Evolutionary conservation across 2,113 vertebrate species (phyloP).

Genomic region (Clinocottus analis): DNA sequence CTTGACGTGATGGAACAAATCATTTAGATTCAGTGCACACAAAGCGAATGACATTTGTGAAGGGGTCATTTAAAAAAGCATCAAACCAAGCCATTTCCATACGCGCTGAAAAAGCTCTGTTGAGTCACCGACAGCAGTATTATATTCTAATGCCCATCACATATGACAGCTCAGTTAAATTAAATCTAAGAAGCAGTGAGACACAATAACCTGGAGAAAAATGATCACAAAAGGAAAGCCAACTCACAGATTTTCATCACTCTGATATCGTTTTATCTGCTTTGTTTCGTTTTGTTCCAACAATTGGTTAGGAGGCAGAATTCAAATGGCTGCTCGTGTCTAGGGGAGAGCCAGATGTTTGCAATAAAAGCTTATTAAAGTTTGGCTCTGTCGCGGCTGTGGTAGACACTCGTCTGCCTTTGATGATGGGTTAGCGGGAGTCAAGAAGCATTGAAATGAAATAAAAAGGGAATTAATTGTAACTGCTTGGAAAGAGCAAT

Average conservation of each 20-base stretch:
- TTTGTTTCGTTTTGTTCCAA: constrained; percentile 65
- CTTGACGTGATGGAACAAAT: not conserved
- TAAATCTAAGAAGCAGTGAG: constrained; percentile 35
- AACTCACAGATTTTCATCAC: constrained; percentile 64
- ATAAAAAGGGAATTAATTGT: constrained; percentile 79
- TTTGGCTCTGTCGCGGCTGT: constrained; percentile 68
- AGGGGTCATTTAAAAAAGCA: constrained; percentile 8
- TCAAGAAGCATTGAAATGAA: constrained; percentile 77
- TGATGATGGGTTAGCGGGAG: constrained; percentile 79
- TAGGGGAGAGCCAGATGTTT: constrained; percentile 77
- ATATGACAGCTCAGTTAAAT: constrained; percentile 32
- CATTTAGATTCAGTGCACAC: constrained; percentile 4
- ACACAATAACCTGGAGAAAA: constrained; percentile 45
- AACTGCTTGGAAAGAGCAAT: constrained; percentile 74
- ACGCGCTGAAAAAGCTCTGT: not conserved
- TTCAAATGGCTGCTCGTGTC: constrained; percentile 54
- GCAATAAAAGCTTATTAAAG: constrained; percentile 80
- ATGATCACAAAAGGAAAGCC: constrained; percentile 39
- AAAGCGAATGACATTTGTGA: not conserved
- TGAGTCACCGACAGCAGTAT: constrained; percentile 30
- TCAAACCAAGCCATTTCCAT: constrained; percentile 7
- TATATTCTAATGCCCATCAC: constrained; percentile 47
- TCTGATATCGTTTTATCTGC: constrained; percentile 49
- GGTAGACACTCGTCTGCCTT: constrained; percentile 76
- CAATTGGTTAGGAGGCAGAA: constrained; percentile 61